Percentiles rank a stretch among this genome's conserved stretches.
These are phyloP conservation scores for Polymixis flavicincta DNA, from an alignment of 2,888 invertebrate genomes.

Conservation along the genomic window DNA sequence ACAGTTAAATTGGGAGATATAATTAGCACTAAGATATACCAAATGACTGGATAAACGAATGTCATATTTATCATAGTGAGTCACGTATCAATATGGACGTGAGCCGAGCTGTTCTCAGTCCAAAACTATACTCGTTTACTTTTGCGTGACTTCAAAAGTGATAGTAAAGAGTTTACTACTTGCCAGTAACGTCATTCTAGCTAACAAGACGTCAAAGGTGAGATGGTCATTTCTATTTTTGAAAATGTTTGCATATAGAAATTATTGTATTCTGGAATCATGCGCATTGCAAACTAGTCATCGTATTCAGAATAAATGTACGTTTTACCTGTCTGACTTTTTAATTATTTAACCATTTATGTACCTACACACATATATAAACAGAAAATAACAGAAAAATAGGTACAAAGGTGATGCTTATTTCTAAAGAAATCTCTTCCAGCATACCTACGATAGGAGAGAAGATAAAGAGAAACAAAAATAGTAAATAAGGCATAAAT, in stretches of 20 bases:
- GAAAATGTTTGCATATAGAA: slow-evolving; percentile 14
- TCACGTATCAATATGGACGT: slow-evolving; percentile 54
- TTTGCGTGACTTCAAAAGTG: slow-evolving; percentile 15
- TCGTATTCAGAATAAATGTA: not conserved
- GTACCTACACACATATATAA: no score
- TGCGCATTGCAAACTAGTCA: not conserved
- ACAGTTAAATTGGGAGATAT: slow-evolving; percentile 60
- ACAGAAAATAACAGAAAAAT: no score
- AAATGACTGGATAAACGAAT: slow-evolving; percentile 54
- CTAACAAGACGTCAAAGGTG: slow-evolving; percentile 34
- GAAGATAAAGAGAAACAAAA: no score
- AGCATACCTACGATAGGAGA: no score
- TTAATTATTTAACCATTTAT: not conserved
- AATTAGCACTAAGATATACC: slow-evolving; percentile 62
- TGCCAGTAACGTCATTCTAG: slow-evolving; percentile 23
- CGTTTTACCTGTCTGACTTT: not conserved
- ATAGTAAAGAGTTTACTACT: slow-evolving; percentile 28
- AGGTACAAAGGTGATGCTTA: no score
- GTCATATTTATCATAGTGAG: slow-evolving; percentile 57
- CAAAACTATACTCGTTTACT: slow-evolving; percentile 19
- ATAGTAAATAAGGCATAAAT: no score
- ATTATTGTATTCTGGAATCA: slow-evolving; percentile 6
- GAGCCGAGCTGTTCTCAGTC: slow-evolving; percentile 24
- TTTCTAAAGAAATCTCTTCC: no score
- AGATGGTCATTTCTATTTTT: slow-evolving; percentile 37